Evolutionary conservation across 1,140 invertebrate species (phyloP).

Genomic region (Tigriopus japonicus): DNA sequence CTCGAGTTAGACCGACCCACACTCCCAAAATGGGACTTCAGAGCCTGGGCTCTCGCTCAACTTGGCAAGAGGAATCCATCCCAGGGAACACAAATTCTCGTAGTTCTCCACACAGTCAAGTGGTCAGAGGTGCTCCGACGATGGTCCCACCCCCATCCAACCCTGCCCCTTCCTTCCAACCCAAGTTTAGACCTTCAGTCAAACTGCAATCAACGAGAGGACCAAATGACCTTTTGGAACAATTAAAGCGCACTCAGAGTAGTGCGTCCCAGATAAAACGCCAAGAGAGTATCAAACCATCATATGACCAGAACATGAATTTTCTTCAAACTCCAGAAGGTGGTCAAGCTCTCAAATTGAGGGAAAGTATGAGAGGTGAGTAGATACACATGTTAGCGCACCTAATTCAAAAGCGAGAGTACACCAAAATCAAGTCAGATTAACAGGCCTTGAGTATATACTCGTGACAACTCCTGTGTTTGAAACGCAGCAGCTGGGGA

Average conservation of each 20-base stretch:
- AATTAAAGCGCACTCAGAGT: too few species aligned
- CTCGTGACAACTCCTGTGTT: too few species aligned
- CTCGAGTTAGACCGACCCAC: not conserved
- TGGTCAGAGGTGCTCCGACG: not conserved
- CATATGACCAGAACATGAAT: not conserved
- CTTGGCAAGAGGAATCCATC: not conserved
- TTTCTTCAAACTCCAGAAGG: not conserved
- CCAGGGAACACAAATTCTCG: too few species aligned
- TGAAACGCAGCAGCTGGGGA: too few species aligned
- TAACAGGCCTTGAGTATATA: too few species aligned
- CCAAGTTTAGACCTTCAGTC: not conserved
- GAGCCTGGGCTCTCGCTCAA: not conserved
- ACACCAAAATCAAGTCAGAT: too few species aligned
- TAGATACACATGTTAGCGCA: not conserved
- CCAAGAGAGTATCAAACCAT: not conserved
- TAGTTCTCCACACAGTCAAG: too few species aligned
- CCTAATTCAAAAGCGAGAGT: too few species aligned
- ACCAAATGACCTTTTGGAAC: not conserved
- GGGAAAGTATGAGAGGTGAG: not conserved
- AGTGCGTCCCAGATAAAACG: not conserved
- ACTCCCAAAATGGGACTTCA: not conserved
- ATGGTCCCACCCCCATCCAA: constrained; percentile 12
- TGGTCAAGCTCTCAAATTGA: not conserved
- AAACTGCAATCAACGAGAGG: not conserved
- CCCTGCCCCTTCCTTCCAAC: constrained; percentile 6